Base-by-base conservation (phyloP, 2,888 invertebrate genomes). In the Gerosis bhagava region DNA sequence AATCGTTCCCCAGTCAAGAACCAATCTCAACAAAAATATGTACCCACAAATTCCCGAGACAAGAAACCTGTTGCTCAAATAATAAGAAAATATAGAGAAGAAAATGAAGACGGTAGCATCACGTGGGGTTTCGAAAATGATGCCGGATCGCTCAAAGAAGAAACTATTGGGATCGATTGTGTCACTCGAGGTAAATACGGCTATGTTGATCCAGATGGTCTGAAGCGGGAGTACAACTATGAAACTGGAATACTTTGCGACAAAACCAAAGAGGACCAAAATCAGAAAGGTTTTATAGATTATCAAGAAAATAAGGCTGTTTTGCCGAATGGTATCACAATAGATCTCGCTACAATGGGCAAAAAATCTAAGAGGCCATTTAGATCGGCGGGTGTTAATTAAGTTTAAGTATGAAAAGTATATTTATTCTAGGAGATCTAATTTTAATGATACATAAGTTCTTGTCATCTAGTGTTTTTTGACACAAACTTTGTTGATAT, bases 61-160 rank as follows among this genome's bases (percentile, higher is more conserved):
- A 93, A 90, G 71, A 94, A 93, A 57, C 94, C 94, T 0, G 94
- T 94, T 0, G 93, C 94, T 15, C 94, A 94, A 76, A 93, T 92
- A 51, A 81, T 92, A 54, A 88, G 92, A 43, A 92, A 92, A 68
- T 96, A 92, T 83, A 92, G 94, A 40, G 95, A 95, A 29, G 95
- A 96, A 72, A 95, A 95, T 65, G 89, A 91, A 16, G 94, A 95
- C 60, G 95, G 95, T 26, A 95, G 94, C 68, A 96, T 96, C 61
- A 94, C 94, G 0, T 96, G 96, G 96, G 96, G 96, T 36, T 96
- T 94, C 67, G 96, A 96, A 76, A 96, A 96, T 70, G 96, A 96
- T 62, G 96, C 96, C 65, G 96, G 96, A 13, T 94, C 95, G 1
- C 96, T 94, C 77, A 96, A 96, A 70, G 96, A 96, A 71, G 96